Base-by-base conservation (phyloP, 2,797 vertebrate species). In the Tympanoctomys barrerae region DNA sequence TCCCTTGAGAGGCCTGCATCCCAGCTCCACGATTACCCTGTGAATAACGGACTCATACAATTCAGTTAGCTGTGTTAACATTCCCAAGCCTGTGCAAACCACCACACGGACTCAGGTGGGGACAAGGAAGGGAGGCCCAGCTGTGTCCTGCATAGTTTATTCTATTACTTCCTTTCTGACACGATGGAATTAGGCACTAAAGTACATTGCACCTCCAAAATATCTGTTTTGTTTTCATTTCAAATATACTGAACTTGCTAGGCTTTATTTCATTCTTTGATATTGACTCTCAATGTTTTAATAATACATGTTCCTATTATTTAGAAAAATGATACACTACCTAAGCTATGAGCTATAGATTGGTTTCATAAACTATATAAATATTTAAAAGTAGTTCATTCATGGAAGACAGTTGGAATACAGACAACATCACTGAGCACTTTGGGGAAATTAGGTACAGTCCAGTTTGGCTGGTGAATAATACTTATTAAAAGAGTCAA, bases 221-320 rank as follows among this genome's bases (percentile, higher is more conserved):
- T 64, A 91, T 91, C 84, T 77, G 16, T 39, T 39, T 79, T 85
- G n/a, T 75, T 92, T 68, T 64, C 22, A 81, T 80, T 94, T 80
- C 21, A 91, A 89, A 85, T 64, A 66, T 77, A 91, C 13, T 78
- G 1, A 39, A 26, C n/a, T 89, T 88, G 39, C 36, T 83, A 90
- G 11, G 42, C 33, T 86, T 89, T 93, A 70, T 78, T 80, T 94
- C 49, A 49, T 33, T 90, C 18, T 49, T 64, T 61, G 28, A 78
- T 95, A 87, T 10, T 84, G 75, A 80, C 75, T 66, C 16, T 95
- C 31, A 28, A 31, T 66, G 49, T 87, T 66, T 93, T 71, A 68
- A 80, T 89, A 92, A 91, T 89, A 86, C 57, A 92, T 33, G 28
- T n/a, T 57, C 81, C 77, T 62, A 77, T 82, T 82, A 33, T 83